Base-by-base conservation (phyloP, 2,113 vertebrate species). In the Otis tarda region DNA sequence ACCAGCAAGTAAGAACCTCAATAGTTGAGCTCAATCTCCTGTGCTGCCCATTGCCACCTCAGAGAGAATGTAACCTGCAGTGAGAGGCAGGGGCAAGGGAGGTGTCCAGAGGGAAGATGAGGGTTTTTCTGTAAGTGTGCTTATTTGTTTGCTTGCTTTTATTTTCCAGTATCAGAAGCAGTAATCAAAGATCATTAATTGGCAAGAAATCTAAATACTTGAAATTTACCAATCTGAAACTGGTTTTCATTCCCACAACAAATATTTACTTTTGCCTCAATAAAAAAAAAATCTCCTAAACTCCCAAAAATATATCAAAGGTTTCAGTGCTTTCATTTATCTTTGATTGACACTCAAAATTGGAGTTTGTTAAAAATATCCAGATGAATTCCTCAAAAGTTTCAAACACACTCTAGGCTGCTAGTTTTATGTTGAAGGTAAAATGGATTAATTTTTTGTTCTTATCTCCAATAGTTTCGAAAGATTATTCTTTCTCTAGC, bases 11-110 rank as follows among this genome's bases (percentile, higher is more conserved):
- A 64, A 20, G 23, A 64, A 49, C 6, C n/a, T 8, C 10, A 64
- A 9, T 14, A 20, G 10, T 31, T 84, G 12, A 57, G 9, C 12
- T 20, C 14, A 64, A 6, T 6, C 21, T 50, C 21, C 14, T 43
- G 14, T 0, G 1, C 8, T 7, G 3, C 24, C 28, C 9, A 2
- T 24, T 73, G 15, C 41, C 31, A 56, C 12, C 28, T 11, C 5
- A 1, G 50, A 59, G 6, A 5, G 5, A 65, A 19, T 27, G 4
- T 49, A 80, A 80, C 8, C 5, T 35, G 14, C 0, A 0, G 14
- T 27, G 14, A 50, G 3, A 28, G 10, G 6, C 55, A 13, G 28
- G 9, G 1, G 2, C 12, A 47, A 5, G 19, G 28, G 1, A 63
- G 15, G 41, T 57, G 43, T 57, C 17, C 1, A 4, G 9, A n/a